Evolutionary conservation across 2,888 invertebrate genomes (phyloP).

Genomic region (Heteropelma amictum): DNA sequence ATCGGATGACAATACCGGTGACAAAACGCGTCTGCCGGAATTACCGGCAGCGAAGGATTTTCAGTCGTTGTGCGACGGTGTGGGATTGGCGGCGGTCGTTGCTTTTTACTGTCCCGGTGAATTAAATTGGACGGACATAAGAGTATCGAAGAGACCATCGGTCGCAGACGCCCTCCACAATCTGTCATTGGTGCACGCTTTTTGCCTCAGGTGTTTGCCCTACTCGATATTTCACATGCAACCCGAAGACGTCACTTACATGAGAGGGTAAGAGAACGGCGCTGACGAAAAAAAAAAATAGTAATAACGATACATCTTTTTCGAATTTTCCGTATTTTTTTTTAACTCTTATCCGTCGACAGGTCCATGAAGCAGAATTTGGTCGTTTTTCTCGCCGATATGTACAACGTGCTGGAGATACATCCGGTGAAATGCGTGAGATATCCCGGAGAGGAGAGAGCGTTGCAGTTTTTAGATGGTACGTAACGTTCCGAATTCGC

Average conservation of each 20-base stretch:
- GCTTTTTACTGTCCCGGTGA: constrained; percentile 94
- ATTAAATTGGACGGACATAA: constrained; percentile 85
- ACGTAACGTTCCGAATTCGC: constrained; percentile 63
- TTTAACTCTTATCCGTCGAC: constrained; percentile 70
- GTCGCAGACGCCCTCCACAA: constrained; percentile 95
- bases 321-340: background rate
- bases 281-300: too few relatives aligned
- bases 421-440: constrained; percentile 93
- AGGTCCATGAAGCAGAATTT: constrained; percentile 95
- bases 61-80: constrained; percentile 94
- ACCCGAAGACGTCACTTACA: constrained; percentile 97
- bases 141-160: constrained; percentile 83
- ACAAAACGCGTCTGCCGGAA: constrained; percentile 78
- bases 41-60: constrained; percentile 88
- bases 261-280: constrained; percentile 91
- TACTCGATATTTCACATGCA: constrained; percentile 94
- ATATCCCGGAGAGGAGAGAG: constrained; percentile 86
- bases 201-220: constrained; percentile 91
- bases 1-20: constrained; percentile 77
- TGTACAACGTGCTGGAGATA: constrained; percentile 95
- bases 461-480: constrained; percentile 78
- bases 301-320: background rate
- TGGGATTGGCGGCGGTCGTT: constrained; percentile 90
- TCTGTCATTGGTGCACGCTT: constrained; percentile 91
- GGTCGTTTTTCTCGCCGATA: constrained; percentile 93